Conservation (phyloP, 1,140 invertebrate genomes). For the Bombus huntii region DNA sequence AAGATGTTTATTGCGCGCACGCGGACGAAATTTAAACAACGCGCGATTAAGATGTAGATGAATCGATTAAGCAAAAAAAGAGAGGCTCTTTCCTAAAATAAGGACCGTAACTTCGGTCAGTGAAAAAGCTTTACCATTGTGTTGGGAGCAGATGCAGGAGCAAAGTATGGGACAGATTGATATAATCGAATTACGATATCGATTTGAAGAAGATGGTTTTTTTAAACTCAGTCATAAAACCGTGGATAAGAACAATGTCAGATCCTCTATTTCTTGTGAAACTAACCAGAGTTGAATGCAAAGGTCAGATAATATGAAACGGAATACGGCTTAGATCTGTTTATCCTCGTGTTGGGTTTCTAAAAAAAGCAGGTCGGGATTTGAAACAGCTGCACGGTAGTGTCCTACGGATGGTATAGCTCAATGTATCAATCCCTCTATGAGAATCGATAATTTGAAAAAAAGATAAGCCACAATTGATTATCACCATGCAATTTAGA, state of each 20-base stretch:
- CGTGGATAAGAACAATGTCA: too few relatives aligned
- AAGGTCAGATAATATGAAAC: slow-evolving; percentile 31
- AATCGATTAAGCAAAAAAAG: neutral
- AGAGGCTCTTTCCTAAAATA: neutral
- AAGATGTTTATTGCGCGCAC: slow-evolving; percentile 15
- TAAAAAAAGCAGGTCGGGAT: slow-evolving; percentile 24
- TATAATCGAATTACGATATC: neutral
- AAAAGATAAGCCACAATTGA: neutral
- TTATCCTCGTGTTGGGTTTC: slow-evolving; percentile 1
- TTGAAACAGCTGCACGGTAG: slow-evolving; percentile 8
- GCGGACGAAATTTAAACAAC: neutral
- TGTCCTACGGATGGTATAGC: too few relatives aligned
- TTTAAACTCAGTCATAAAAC: too few relatives aligned
- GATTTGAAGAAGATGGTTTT: neutral
- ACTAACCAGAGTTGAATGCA: neutral
- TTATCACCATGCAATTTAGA: neutral
- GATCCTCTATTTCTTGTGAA: neutral
- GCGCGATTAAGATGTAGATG: slow-evolving; percentile 23
- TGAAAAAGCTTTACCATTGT: too few relatives aligned
- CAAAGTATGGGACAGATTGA: neutral
- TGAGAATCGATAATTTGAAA: neutral
- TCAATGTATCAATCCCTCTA: neutral
- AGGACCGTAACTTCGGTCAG: too few relatives aligned
- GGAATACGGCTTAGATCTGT: slow-evolving; percentile 14
- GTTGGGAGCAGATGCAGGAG: neutral